Conservation (phyloP, 2,888 invertebrate species). For the Acleris literana region DNA sequence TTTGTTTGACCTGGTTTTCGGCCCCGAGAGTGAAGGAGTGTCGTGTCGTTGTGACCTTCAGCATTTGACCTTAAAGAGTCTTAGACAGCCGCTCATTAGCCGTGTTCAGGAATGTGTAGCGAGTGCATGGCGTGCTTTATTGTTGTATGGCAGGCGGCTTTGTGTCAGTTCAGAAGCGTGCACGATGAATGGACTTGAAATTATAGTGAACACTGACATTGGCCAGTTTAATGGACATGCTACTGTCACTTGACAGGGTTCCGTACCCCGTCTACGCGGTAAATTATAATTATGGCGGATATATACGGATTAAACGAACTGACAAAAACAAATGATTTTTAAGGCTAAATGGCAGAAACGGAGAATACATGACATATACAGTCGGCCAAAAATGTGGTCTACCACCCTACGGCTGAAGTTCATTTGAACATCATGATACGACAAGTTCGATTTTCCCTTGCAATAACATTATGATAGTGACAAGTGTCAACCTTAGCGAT, state of each 20-base stretch:
- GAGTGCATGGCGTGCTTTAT: conserved; percentile 29
- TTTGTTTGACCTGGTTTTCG: conserved; percentile 35
- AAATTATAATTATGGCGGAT: too few species aligned
- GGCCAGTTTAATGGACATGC: background rate
- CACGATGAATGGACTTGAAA: background rate
- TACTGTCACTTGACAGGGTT: background rate
- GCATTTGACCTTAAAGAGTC: conserved; percentile 47
- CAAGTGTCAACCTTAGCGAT: too few species aligned
- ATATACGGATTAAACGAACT: too few species aligned
- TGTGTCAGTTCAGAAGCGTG: background rate
- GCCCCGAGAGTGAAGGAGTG: conserved; percentile 37
- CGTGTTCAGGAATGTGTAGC: conserved; percentile 29
- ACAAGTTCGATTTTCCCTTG: too few species aligned
- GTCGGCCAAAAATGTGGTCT: too few species aligned
- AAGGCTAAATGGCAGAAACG: too few species aligned
- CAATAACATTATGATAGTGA: too few species aligned
- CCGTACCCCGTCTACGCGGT: too few species aligned
- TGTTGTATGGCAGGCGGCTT: conserved; percentile 20
- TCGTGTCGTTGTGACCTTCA: conserved; percentile 57
- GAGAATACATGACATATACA: too few species aligned
- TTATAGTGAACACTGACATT: background rate
- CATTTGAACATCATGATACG: too few species aligned
- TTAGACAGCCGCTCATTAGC: conserved; percentile 29
- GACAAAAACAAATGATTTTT: too few species aligned
- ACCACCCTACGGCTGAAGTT: too few species aligned